Evolutionary conservation across 1,140 invertebrate species (phyloP), one percentile per base, ranked within the genome.

Genomic region (Euwallacea similis): DNA sequence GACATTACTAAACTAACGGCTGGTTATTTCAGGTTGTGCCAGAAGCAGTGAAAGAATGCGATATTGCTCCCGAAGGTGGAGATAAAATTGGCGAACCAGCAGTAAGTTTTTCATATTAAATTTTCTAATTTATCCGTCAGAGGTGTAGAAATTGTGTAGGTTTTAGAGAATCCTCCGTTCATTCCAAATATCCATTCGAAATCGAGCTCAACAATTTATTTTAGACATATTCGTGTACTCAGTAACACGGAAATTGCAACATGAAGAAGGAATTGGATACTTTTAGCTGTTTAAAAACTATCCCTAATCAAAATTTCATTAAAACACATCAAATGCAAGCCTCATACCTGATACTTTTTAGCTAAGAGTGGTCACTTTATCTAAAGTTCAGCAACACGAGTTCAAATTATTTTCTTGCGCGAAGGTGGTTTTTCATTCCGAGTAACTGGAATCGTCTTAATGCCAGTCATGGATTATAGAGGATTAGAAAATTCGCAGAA

Each of bases 31-130:
- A 71, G 70, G 56, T 71, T 59, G n/a, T 42, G 11, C 47, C 60
- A 56, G 53, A 71, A 10, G 64, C 55, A 6, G 63, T 42, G 15
- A 71, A 66, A 66, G 70, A 71, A 11, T 47, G 43, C 56, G 70
- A 71, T 62, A 71, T 71, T 58, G 64, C 47, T 16, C 43, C 70
- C 21, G 70, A 71, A 44, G 44, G 53, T 54, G 70, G 63, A n/a
- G 70, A 71, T 47, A 71, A 66, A 11, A 61, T 59, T 9, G 43
- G 11, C 16, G 70, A 66, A 50, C 41, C 43, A 43, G 47, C 63
- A 55, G 70, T 61, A 71, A 71, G 63, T 71, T 56, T 33, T 64
- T 42, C 16, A 65, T 46, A 62, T 44, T 11, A 0, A 56, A 2
- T 42, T 42, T 60, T 41, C 16, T 63, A 46, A 13, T 63, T 63